These are phyloP conservation scores for Coracopsis vasa DNA, from an alignment of 2,113 vertebrate genomes.

Conservation along the genomic window DNA sequence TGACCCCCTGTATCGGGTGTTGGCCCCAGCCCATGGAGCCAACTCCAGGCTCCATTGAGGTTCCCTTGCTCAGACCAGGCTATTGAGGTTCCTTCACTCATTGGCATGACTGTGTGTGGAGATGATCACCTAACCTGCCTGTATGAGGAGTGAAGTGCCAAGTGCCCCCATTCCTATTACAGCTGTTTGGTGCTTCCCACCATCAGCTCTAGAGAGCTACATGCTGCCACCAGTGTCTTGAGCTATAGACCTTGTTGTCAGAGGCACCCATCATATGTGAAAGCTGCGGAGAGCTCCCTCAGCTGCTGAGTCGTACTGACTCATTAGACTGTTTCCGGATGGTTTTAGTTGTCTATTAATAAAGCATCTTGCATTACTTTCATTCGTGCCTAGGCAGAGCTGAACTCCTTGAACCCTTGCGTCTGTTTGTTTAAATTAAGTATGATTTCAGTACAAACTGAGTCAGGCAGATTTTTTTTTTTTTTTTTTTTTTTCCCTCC, in stretches of 20 bases:
- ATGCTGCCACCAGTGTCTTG: accelerated
- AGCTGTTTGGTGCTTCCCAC: accelerated
- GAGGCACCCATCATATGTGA: background rate
- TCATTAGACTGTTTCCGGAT: background rate
- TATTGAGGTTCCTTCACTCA: background rate
- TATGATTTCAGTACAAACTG: background rate
- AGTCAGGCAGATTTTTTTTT: background rate
- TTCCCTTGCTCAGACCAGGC: background rate
- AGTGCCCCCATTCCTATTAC: background rate
- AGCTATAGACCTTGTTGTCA: background rate
- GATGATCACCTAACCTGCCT: background rate
- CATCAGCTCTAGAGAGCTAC: background rate
- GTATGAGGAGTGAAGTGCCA: accelerated
- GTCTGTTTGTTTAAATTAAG: background rate
- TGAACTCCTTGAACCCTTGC: background rate
- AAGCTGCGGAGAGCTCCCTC: background rate
- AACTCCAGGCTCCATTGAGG: accelerated
- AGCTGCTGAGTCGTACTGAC: background rate
- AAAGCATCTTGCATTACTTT: background rate
- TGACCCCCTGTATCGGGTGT: accelerated
- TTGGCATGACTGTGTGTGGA: accelerated
- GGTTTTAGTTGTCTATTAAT: background rate
- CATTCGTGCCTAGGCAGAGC: background rate
- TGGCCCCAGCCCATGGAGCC: background rate
- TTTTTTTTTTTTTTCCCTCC: too few relatives aligned